Percentiles rank a stretch among this genome's conserved stretches.
Evolutionary conservation across 1,140 invertebrate species (phyloP).

Genomic region (Gonioctena quinquepunctata): DNA sequence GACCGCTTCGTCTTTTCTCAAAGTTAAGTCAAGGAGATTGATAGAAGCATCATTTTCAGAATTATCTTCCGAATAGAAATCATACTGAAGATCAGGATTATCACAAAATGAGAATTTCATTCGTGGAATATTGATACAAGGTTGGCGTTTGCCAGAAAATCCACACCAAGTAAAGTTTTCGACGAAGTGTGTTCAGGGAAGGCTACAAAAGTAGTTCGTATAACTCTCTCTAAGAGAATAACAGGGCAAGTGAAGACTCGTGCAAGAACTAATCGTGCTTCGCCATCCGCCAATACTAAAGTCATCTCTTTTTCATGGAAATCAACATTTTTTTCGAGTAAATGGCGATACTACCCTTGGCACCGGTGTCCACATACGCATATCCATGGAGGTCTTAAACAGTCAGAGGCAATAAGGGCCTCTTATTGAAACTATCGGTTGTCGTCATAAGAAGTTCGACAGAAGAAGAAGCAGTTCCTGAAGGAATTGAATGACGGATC

Average conservation of each 20-base stretch:
- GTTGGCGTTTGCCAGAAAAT: background rate
- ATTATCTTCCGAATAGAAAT: background rate
- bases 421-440: background rate
- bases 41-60: background rate
- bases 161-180: background rate
- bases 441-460: background rate
- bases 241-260: background rate
- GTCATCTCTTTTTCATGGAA: background rate
- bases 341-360: background rate
- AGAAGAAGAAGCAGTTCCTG: background rate
- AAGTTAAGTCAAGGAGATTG: background rate
- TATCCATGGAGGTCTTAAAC: background rate
- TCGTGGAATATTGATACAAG: background rate
- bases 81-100: background rate
- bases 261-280: background rate
- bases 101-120: background rate
- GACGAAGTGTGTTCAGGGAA: background rate
- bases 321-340: background rate
- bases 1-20: background rate
- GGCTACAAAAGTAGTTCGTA: background rate
- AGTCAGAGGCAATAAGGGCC: background rate
- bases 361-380: conserved; percentile 1
- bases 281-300: background rate
- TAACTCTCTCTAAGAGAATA: background rate
- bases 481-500: background rate